Base-by-base conservation (phyloP, 2,888 invertebrate genomes). In the Drosophila antonietae region DNA sequence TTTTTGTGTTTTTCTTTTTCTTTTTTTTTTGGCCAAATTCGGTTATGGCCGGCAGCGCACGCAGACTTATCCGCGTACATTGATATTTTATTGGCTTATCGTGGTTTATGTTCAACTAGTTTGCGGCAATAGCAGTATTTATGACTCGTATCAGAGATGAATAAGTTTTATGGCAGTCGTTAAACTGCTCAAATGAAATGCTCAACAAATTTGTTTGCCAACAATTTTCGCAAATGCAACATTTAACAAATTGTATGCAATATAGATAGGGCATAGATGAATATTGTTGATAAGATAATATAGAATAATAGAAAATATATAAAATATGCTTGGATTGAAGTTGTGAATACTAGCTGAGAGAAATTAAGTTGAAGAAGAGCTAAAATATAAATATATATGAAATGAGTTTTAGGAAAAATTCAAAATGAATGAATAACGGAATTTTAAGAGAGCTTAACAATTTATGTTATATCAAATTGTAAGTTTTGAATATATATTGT, bases 11-110 rank as follows among this genome's bases (percentile, higher is more conserved):
- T 23, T 23, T 23, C 0, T 23, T 23, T 23, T 23, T 23, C 23
- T 23, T 3, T 23, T 23, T 20, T 80, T 33, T 41, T 41, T 28
- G 20, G 28, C 33, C 37, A 51, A 10, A 60, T 59, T 59, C 73
- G 52, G 41, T 56, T 63, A 76, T 73, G 44, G 47, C 31, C 57
- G 23, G 46, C 23, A 39, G 49, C 53, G 37, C 18, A 39, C 43
- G 14, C 28, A 56, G 53, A 58, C 49, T 61, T 67, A 65, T 62
- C 71, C 44, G 39, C 59, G 69, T 59, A 72, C 81, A 89, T 83
- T 83, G 83, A 83, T 88, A 88, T 84, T 89, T 89, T 89, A 83
- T 89, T 84, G 82, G 82, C 68, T 89, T 81, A 81, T 75, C 73
- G 67, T n/a, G 68, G 78, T 65, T 89, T 83, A 81, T 74, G 70